Conservation (phyloP, 2,113 vertebrate species). For the Macquaria australasica region DNA sequence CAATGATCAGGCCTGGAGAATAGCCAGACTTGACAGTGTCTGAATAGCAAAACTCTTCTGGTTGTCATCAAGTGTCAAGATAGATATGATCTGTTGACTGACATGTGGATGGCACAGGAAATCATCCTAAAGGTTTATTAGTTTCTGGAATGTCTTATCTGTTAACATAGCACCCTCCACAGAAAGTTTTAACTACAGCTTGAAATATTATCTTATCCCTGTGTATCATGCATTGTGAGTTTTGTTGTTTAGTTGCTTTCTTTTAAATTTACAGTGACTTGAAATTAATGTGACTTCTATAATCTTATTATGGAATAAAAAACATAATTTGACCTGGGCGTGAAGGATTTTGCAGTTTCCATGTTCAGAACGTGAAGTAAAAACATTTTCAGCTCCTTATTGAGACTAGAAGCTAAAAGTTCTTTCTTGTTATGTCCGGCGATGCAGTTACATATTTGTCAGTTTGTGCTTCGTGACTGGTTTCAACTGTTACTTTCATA, state of each 20-base stretch:
- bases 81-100: background rate
- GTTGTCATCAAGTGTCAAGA: background rate
- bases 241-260: background rate
- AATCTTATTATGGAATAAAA: background rate
- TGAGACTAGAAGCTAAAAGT: background rate
- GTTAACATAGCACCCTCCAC: background rate
- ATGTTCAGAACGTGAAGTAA: background rate
- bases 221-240: background rate
- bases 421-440: background rate
- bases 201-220: background rate
- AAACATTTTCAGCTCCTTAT: background rate
- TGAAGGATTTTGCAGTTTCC: background rate
- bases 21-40: background rate
- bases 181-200: background rate
- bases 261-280: background rate
- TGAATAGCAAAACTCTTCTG: background rate
- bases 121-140: background rate
- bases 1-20: conserved; percentile 5
- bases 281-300: background rate
- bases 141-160: background rate
- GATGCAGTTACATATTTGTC: background rate
- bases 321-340: background rate
- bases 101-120: background rate
- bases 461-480: background rate
- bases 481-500: background rate